phyloP scores from a whole-genome alignment of 35 echinoderm and acorn worm genomes.

The Lytechinus pictus region DNA sequence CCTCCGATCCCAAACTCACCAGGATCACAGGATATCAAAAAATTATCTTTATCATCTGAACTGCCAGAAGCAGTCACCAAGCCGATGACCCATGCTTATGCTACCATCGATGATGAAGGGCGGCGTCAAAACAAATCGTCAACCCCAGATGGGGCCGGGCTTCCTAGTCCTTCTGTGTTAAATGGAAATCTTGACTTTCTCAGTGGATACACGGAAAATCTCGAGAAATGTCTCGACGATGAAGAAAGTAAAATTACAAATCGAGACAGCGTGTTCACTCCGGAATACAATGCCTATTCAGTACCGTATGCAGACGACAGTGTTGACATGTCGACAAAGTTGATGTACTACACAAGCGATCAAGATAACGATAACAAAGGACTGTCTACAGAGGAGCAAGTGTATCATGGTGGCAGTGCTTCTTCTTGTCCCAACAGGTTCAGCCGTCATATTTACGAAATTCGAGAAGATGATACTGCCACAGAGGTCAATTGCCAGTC shows the following conservation, averaged over 20 bases:
- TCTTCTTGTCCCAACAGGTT: background rate
- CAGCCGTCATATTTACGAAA: no score
- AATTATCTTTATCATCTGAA: background rate
- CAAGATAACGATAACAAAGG: background rate
- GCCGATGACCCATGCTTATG: background rate
- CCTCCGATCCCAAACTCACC: background rate
- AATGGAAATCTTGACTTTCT: no score
- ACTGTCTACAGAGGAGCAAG: background rate
- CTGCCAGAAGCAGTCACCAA: background rate
- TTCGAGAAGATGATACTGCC: background rate
- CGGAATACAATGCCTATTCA: background rate
- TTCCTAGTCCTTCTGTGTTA: no score
- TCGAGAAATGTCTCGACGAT: background rate
- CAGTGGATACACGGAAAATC: background rate
- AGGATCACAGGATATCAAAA: background rate
- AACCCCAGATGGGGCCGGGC: background rate
- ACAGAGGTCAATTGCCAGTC: background rate
- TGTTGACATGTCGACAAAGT: background rate
- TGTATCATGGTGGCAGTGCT: background rate
- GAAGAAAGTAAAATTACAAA: background rate
- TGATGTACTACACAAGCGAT: background rate
- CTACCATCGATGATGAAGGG: background rate
- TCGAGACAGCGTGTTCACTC: background rate
- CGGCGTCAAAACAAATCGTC: background rate
- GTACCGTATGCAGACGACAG: background rate